Evolutionary conservation across 2,888 invertebrate species (phyloP).

Genomic region (Ormyrus pomaceus): DNA sequence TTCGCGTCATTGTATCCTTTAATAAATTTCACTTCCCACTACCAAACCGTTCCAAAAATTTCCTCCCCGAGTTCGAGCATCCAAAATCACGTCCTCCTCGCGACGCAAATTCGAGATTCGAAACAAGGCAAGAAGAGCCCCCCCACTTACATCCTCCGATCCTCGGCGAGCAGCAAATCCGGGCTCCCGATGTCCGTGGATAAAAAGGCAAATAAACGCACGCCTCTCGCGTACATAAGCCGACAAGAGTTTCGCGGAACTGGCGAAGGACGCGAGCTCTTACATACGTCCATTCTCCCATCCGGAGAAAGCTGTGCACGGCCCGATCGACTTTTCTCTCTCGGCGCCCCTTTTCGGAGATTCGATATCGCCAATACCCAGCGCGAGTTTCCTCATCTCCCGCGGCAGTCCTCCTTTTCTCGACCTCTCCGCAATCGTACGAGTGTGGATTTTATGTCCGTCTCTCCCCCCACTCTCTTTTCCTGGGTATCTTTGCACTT

Average conservation of each 20-base stretch:
- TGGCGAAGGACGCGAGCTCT: not conserved
- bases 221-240: not conserved
- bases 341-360: not conserved
- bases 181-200: too few relatives aligned
- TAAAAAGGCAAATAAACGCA: conserved; percentile 9
- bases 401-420: not conserved
- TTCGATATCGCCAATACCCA: conserved; percentile 35
- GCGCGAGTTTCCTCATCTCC: conserved; percentile 14
- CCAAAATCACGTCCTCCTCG: too few relatives aligned
- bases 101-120: too few relatives aligned
- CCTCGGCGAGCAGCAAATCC: too few relatives aligned
- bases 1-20: too few relatives aligned
- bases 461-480: too few relatives aligned
- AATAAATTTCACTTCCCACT: too few relatives aligned
- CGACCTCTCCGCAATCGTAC: not conserved
- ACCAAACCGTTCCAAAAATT: too few relatives aligned
- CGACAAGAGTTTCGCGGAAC: not conserved
- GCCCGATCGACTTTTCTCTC: conserved; percentile 15
- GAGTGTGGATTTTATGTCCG: not conserved
- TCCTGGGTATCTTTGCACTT: too few relatives aligned
- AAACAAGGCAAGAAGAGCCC: too few relatives aligned
- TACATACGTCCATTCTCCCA: not conserved
- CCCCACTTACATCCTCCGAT: too few relatives aligned
- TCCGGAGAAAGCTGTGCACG: conserved; percentile 5
- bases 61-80: too few relatives aligned